Base-by-base conservation (phyloP, 2,113 vertebrate species). In the Pachypanchax playfairii region DNA sequence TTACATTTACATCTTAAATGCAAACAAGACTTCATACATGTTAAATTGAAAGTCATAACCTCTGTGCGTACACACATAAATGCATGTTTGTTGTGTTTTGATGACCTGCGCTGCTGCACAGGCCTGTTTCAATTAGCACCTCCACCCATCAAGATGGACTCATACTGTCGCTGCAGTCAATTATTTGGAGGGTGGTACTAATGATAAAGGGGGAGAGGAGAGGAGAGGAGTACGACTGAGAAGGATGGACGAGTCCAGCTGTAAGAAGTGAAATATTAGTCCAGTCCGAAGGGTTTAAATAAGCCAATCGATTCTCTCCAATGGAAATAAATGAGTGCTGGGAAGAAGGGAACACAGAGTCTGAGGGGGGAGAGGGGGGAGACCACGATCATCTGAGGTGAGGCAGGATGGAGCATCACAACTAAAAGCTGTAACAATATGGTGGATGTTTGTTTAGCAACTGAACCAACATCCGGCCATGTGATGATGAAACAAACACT, bases 251-350 rank as follows among this genome's bases (percentile, higher is more conserved):
- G 17, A 70, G 57, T 48, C 31, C 17, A 76, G 70, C 63, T 48
- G 20, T 66, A 67, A 54, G 35, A 47, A 81, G 69, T 83, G 84
- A 90, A 86, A 84, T 84, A 84, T 89, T 71, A 82, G 75, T 80
- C 55, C 71, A 53, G 42, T 55, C 67, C 12, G 8, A 63, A 54
- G 44, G 58, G 56, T 66, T 83, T 73, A 79, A 88, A 86, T 39
- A 42, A 86, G 56, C 68, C 77, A 84, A 83, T 91, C 83, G 53
- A 85, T 89, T 61, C 42, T 69, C 70, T 70, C 38, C 71, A 67
- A 82, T 84, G 75, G 77, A 79, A 86, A 86, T 84, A 84, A 89
- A 89, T 87, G 83, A 87, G 70, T 62, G 63, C n/a, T 42, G 65
- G 75, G 76, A 81, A 47, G 49, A 41, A 64, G 78, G 80, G 77